Evolutionary conservation across 2,888 invertebrate genomes (phyloP).

Genomic region (Aphidius colemani): DNA sequence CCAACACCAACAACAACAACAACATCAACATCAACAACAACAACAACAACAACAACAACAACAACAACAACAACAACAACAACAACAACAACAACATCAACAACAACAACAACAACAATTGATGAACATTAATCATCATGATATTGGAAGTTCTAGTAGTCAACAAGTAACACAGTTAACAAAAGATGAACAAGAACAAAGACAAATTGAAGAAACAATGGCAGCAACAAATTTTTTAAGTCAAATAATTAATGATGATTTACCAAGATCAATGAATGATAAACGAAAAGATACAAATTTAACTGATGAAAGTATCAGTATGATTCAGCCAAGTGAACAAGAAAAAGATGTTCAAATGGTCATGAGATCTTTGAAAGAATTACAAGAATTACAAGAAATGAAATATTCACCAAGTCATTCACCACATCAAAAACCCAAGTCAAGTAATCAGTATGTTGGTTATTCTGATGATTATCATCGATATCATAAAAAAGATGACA

Average conservation of each 20-base stretch:
- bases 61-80: constrained; percentile 2
- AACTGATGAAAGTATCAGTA: constrained; percentile 35
- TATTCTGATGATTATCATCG: constrained; percentile 50
- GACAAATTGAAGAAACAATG: constrained; percentile 57
- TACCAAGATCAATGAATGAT: constrained; percentile 40
- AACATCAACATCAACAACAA: too few species aligned
- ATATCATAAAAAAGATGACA: constrained; percentile 53
- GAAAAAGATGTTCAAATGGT: constrained; percentile 58
- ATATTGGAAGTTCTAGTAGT: constrained; percentile 21
- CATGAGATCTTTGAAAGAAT: constrained; percentile 56
- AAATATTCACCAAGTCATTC: constrained; percentile 51
- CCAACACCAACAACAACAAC: too few species aligned
- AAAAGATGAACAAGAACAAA: constrained; percentile 53
- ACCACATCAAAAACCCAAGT: constrained; percentile 46
- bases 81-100: constrained; percentile 1
- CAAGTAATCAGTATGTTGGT: constrained; percentile 44
- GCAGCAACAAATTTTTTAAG: constrained; percentile 60
- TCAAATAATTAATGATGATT: constrained; percentile 57
- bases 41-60: too few species aligned
- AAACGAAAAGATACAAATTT: constrained; percentile 42
- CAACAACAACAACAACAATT: constrained; percentile 17
- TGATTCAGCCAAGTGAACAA: constrained; percentile 47
- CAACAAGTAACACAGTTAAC: constrained; percentile 39
- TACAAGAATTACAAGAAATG: constrained; percentile 53
- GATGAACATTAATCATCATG: constrained; percentile 16